A percentile compares a stretch with the other conserved stretches of the same genome.
Conservation (phyloP, 1,140 invertebrate species). For the Bombyx mori region ASM3026992v2 NC_085121.1:1509001-1509500, state of each 20-base stretch:
- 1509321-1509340: too few relatives aligned
- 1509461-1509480: constrained; percentile 58
- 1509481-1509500: not conserved
- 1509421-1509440: constrained; percentile 59
- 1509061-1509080: too few relatives aligned
- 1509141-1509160: not conserved
- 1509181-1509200: too few relatives aligned
- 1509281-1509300: not conserved
- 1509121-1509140: not conserved
- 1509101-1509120: not conserved
- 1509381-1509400: constrained; percentile 38
- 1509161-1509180: not conserved
- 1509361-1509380: constrained; percentile 20
- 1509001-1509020: too few relatives aligned
- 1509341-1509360: constrained; percentile 11
- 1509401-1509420: constrained; percentile 50
- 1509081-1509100: too few relatives aligned
- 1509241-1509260: not conserved
- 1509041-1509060: too few relatives aligned
- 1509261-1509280: too few relatives aligned
- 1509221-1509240: too few relatives aligned
- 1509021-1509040: too few relatives aligned
- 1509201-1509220: too few relatives aligned
- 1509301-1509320: not conserved
- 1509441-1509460: constrained; percentile 62